phyloP scores from a whole-genome alignment of 2,797 vertebrate genomes.

The Kryptolebias ocellatus region DNA sequence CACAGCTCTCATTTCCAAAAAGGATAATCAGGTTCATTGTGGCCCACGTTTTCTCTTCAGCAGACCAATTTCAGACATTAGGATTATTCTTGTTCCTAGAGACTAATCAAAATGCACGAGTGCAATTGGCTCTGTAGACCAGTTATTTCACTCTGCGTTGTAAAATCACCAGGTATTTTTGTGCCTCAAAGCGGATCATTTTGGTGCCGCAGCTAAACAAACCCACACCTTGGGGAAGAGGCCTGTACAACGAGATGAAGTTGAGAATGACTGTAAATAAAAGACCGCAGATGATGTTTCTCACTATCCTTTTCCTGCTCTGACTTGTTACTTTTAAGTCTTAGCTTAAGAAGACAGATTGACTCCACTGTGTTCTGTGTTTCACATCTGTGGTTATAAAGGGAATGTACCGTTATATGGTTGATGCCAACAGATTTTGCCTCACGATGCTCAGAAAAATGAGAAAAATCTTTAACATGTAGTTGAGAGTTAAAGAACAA shows the following conservation, averaged over 20 bases:
- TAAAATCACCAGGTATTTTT: conserved; percentile 18
- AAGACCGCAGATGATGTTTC: neutral
- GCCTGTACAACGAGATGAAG: neutral
- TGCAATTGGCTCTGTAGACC: too few species aligned
- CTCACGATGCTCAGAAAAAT: too few species aligned
- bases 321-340: neutral
- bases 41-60: neutral
- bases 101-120: conserved; percentile 19
- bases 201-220: rapidly evolving
- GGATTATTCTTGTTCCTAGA: neutral
- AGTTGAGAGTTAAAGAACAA: too few species aligned
- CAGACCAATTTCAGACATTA: neutral
- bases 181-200: conserved; percentile 7
- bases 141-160: neutral
- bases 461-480: neutral
- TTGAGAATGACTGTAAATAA: conserved; percentile 6
- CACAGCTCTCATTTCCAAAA: neutral
- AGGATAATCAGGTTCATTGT: neutral
- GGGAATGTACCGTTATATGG: neutral
- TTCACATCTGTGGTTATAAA: neutral
- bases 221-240: neutral
- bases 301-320: conserved; percentile 8
- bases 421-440: neutral
- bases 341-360: neutral
- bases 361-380: neutral